Evolutionary conservation across 2,888 invertebrate species (phyloP).

Genomic region (Peribatodes rhomboidaria): DNA sequence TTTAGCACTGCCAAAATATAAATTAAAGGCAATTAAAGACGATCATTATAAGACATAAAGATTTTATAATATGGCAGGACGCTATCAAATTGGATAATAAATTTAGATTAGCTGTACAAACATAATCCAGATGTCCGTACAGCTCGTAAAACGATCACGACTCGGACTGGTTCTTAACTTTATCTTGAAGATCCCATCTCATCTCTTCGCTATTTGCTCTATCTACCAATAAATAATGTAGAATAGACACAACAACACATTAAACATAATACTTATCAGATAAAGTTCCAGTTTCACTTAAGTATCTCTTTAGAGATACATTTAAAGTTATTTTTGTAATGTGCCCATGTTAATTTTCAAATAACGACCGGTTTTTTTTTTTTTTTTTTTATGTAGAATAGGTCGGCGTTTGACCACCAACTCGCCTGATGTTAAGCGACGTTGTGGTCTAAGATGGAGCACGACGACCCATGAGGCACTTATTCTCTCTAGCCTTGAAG

Average conservation of each 20-base stretch:
- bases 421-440: too few species aligned
- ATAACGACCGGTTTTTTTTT: too few species aligned
- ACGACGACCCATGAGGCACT: too few species aligned
- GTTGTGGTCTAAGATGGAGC: too few species aligned
- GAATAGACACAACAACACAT: not conserved
- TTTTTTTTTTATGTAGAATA: too few species aligned
- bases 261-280: too few species aligned
- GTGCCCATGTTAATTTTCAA: too few species aligned
- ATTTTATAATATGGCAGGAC: not conserved
- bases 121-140: conserved; percentile 10
- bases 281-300: too few species aligned
- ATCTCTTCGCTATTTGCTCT: not conserved
- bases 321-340: too few species aligned
- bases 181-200: not conserved
- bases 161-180: conserved; percentile 1
- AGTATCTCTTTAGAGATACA: too few species aligned
- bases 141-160: conserved; percentile 11
- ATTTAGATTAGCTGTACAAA: conserved; percentile 24
- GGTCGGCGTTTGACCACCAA: too few species aligned
- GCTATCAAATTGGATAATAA: conserved; percentile 12
- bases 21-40: not conserved
- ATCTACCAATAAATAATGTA: not conserved
- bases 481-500: too few species aligned
- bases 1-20: not conserved
- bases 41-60: not conserved